Evolutionary conservation across 2,797 vertebrate genomes (phyloP).

Genomic region (Parauchenoglanis ngamensis): DNA sequence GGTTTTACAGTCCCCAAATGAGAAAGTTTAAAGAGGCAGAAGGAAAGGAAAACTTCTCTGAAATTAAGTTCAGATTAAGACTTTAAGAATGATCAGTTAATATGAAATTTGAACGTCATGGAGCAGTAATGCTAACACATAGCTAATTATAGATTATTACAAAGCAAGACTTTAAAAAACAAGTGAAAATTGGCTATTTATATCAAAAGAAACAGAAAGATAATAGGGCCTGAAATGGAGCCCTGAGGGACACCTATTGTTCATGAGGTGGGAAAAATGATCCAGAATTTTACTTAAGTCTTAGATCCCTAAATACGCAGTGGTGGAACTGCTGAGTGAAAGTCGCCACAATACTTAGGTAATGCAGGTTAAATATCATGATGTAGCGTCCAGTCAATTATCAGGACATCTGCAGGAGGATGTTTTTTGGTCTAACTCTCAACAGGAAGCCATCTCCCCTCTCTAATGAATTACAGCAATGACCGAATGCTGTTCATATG

Average conservation of each 20-base stretch:
- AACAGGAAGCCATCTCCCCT: constrained; percentile 44
- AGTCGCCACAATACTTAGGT: not conserved
- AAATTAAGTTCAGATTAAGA: not conserved
- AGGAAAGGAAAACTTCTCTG: not conserved
- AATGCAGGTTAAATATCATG: not conserved
- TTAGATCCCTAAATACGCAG: not conserved
- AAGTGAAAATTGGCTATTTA: not conserved
- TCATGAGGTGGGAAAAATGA: too few relatives aligned
- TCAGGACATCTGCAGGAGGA: not conserved
- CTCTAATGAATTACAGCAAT: constrained; percentile 22
- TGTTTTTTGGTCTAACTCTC: not conserved
- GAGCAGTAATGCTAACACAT: not conserved
- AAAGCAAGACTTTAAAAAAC: not conserved
- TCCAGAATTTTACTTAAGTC: too few relatives aligned
- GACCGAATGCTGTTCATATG: not conserved
- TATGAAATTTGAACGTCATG: not conserved
- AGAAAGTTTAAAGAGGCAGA: not conserved
- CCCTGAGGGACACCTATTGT: not conserved
- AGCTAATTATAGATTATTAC: not conserved
- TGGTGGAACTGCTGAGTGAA: not conserved
- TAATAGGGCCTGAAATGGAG: not conserved
- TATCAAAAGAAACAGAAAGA: not conserved
- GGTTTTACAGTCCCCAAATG: not conserved
- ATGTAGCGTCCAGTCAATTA: not conserved
- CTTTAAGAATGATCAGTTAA: not conserved